A percentile compares a stretch with the other conserved stretches of the same genome.
These are phyloP conservation scores for Etia nguti DNA, from an alignment of 2,113 vertebrate species.

Conservation along the genomic window DNA sequence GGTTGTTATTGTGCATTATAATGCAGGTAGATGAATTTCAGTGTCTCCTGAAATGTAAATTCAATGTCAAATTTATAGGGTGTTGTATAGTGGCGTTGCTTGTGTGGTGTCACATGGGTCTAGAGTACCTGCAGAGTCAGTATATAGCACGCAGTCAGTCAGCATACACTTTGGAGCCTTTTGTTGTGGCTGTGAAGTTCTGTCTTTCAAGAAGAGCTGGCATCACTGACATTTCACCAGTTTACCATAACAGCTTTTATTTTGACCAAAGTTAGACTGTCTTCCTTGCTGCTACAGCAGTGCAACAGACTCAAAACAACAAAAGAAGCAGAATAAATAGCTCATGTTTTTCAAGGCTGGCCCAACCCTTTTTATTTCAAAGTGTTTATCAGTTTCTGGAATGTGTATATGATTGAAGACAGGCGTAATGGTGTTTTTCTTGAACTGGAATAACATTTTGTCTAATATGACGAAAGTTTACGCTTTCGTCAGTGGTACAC, in stretches of 20 bases:
- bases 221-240: not conserved
- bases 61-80: not conserved
- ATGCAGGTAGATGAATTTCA: not conserved
- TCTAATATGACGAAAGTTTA: not conserved
- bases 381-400: not conserved
- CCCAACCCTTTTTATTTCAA: not conserved
- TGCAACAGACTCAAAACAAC: not conserved
- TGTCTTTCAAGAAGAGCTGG: not conserved
- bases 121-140: not conserved
- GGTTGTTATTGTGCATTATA: not conserved
- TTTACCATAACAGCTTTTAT: not conserved
- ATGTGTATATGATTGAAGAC: not conserved
- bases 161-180: not conserved
- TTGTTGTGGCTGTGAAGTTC: slow-evolving; percentile 5
- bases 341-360: not conserved
- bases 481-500: not conserved
- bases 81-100: not conserved
- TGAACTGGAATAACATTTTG: not conserved
- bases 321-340: not conserved
- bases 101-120: not conserved
- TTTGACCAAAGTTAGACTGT: not conserved
- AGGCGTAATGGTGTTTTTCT: not conserved
- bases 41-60: not conserved
- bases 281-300: not conserved
- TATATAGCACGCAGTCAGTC: not conserved